These are phyloP conservation scores for Brotula barbata DNA, from an alignment of 2,797 vertebrate genomes.

Conservation along the genomic window DNA sequence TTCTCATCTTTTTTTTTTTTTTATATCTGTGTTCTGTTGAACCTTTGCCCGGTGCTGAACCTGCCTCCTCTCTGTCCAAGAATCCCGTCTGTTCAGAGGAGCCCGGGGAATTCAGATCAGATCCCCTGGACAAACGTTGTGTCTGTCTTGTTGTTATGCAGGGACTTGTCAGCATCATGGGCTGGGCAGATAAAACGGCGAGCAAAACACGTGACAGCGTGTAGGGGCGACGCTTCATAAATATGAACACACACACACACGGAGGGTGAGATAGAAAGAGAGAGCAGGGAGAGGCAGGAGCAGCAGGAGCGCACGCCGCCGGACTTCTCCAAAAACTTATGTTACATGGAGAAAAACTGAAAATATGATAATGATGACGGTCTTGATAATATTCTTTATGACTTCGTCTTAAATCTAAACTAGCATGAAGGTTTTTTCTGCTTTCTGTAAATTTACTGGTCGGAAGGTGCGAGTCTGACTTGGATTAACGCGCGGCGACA, in stretches of 20 bases:
- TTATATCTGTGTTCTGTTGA: neutral
- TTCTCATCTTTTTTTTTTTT: neutral
- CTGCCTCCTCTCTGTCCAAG: slow-evolving; percentile 21
- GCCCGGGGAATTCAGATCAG: slow-evolving; percentile 46
- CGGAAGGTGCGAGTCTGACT: slow-evolving; percentile 65
- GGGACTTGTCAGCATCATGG: slow-evolving; percentile 55
- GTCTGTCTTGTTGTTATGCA: slow-evolving; percentile 43
- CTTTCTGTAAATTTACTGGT: slow-evolving; percentile 39
- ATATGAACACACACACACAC: slow-evolving; percentile 62
- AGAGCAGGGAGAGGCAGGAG: slow-evolving; percentile 50
- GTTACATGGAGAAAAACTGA: neutral
- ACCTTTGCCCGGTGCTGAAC: slow-evolving; percentile 7
- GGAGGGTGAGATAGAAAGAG: slow-evolving; percentile 10
- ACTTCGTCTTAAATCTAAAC: slow-evolving; percentile 4
- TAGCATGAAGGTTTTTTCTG: slow-evolving; percentile 13
- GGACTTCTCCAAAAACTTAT: slow-evolving; percentile 43
- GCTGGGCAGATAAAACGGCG: slow-evolving; percentile 59
- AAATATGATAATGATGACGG: neutral
- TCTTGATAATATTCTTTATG: no score
- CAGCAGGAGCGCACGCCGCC: slow-evolving; percentile 50
- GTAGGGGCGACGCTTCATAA: slow-evolving; percentile 77
- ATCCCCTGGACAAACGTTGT: slow-evolving; percentile 16
- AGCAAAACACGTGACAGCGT: slow-evolving; percentile 74
- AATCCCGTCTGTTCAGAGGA: slow-evolving; percentile 21
- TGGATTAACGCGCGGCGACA: slow-evolving; percentile 72